Base-by-base conservation (phyloP, 2,113 vertebrate genomes). In the Gallinago undulata region DNA sequence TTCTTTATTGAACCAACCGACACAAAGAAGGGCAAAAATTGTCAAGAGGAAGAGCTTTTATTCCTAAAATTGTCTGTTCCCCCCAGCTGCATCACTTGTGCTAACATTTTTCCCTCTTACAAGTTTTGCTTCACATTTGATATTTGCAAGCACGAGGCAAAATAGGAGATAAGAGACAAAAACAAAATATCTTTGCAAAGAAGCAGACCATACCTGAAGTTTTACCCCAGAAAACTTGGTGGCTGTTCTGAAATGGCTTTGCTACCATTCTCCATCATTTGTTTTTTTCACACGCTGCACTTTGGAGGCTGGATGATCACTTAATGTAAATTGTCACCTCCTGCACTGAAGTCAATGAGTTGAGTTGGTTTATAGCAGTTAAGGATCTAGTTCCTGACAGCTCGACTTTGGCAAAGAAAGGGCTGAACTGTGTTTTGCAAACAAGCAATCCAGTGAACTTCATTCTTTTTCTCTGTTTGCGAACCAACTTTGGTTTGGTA, bases 391-490 rank as follows among this genome's bases (percentile, higher is more conserved):
- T 41, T 84, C 83, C 90, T 89, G 83, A 86, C 80, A 91, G 83
- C 69, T 94, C 53, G 1, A 53, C 76, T 95, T 84, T 78, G 89
- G 89, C 92, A 92, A 79, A 94, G 92, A 89, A 95, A 92, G 41
- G 62, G 86, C 89, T 92, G 87, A 91, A 87, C 70, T 51, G 45
- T 87, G 89, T 94, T 95, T 95, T 93, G 77, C 94, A 97, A 96
- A 96, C 57, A 96, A 96, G 92, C 74, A 88, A 90, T 72, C 17
- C 75, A 87, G 66, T 22, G 89, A 95, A 92, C 21, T 94, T 92
- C 94, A 93, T 94, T 96, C 90, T 86, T 93, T 92, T 95, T 82
- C 94, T 93, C 90, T 95, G 89, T 96, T 94, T 94, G 25, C 69
- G 92, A 95, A 96, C 92, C 92, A 96, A 25, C 92, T 75, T 6